Evolutionary conservation across 2,797 vertebrate genomes (phyloP).

Genomic region (Hippoglossus hippoglossus): DNA sequence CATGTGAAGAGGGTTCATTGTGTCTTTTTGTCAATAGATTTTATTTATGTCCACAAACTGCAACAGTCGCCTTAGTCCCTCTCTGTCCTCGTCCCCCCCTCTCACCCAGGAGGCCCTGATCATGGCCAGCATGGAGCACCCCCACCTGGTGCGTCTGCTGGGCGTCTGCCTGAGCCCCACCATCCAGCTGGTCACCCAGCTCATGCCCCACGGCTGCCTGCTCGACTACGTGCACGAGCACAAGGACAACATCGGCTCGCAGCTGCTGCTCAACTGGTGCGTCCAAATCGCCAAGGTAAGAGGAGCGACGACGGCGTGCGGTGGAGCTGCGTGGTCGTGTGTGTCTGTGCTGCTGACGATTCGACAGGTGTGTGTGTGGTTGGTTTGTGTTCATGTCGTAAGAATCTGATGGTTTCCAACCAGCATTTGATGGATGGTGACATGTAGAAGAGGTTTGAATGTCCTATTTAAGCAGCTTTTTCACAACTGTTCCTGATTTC

Average conservation of each 20-base stretch:
- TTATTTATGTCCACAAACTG: not conserved
- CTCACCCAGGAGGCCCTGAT: slow-evolving; percentile 94
- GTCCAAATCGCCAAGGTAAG: slow-evolving; percentile 98
- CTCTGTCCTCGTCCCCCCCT: slow-evolving; percentile 38
- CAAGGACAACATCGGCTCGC: slow-evolving; percentile 98
- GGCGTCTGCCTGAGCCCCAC: slow-evolving; percentile 96
- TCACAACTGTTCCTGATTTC: not conserved
- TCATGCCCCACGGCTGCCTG: slow-evolving; percentile 98
- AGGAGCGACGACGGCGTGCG: not conserved
- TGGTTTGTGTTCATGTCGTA: slow-evolving; percentile 6
- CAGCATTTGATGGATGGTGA: slow-evolving; percentile 11
- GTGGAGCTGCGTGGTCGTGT: too few relatives aligned
- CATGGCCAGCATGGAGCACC: slow-evolving; percentile 99
- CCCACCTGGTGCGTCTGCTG: slow-evolving; percentile 94
- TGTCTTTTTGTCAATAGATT: not conserved
- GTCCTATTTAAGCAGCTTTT: too few relatives aligned
- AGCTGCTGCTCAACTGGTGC: slow-evolving; percentile 98
- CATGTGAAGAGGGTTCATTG: too few relatives aligned
- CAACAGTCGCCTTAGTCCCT: slow-evolving; percentile 62
- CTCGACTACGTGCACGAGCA: slow-evolving; percentile 97
- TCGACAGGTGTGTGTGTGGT: too few relatives aligned
- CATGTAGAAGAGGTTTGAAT: slow-evolving; percentile 15
- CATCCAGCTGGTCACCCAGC: slow-evolving; percentile 97
- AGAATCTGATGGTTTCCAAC: not conserved
- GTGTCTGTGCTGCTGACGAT: too few relatives aligned